Percentiles rank a stretch among this genome's conserved stretches.
These are phyloP conservation scores for Heloderma charlesbogerti DNA, from an alignment of 2,113 vertebrate genomes.

Conservation along the genomic window DNA sequence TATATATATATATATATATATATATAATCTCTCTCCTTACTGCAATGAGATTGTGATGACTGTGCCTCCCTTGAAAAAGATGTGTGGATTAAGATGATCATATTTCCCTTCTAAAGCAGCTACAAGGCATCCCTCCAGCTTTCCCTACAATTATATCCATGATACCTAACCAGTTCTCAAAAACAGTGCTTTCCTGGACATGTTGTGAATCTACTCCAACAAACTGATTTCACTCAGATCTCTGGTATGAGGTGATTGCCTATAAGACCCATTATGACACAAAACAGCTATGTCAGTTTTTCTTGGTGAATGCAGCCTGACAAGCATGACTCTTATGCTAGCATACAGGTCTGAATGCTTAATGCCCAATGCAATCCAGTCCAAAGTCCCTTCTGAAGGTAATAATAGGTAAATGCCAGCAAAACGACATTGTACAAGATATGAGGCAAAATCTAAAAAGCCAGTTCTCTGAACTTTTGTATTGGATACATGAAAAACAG, in stretches of 20 bases:
- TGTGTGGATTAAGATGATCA: no score
- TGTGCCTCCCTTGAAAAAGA: not conserved
- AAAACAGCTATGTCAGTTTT: conserved; percentile 6
- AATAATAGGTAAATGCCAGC: not conserved
- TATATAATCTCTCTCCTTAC: not conserved
- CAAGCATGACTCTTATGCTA: conserved; percentile 16
- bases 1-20: no score
- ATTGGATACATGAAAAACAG: not conserved
- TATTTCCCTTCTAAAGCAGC: not conserved
- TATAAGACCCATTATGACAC: not conserved
- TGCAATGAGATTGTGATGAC: not conserved
- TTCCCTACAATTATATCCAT: not conserved
- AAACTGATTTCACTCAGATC: not conserved
- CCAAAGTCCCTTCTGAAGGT: not conserved
- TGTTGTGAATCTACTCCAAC: not conserved
- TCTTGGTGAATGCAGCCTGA: conserved; percentile 9
- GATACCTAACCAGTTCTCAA: not conserved
- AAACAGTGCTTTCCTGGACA: not conserved
- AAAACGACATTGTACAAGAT: not conserved
- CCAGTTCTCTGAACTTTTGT: not conserved
- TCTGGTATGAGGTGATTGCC: not conserved
- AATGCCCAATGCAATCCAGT: not conserved
- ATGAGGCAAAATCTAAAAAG: not conserved
- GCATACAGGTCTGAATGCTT: conserved; percentile 2
- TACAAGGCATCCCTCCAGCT: not conserved